Conservation (phyloP, 1,140 invertebrate species). For the Apis laboriosa region DNA sequence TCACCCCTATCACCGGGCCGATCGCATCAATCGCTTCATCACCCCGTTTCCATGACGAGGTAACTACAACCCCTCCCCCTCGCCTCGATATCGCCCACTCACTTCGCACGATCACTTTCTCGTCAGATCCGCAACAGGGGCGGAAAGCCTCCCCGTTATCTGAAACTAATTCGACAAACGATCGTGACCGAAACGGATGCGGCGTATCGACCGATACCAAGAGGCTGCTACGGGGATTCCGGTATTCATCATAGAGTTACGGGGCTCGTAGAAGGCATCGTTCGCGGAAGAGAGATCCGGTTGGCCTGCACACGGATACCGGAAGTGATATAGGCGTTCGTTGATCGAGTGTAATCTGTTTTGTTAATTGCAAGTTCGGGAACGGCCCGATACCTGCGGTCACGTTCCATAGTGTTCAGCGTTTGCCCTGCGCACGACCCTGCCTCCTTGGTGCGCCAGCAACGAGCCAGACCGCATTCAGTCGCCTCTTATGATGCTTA, state of each 20-base stretch:
- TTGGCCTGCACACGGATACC: conserved; percentile 32
- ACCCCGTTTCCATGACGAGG: not conserved
- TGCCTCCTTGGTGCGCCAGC: conserved; percentile 10
- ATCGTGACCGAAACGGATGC: conserved; percentile 17
- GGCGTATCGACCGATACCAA: conserved; percentile 20
- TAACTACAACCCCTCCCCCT: not conserved
- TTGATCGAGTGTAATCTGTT: conserved; percentile 78
- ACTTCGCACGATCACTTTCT: not conserved
- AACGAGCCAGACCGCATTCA: conserved; percentile 53
- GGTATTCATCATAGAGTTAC: conserved; percentile 17
- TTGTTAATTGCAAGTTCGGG: conserved; percentile 78
- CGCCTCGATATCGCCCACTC: not conserved
- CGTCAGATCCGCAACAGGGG: not conserved
- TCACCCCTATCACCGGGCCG: no score
- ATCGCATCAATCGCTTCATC: not conserved
- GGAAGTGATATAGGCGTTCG: conserved; percentile 63
- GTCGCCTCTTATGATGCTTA: conserved; percentile 38
- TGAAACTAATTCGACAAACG: conserved; percentile 11
- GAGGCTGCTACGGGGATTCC: not conserved
- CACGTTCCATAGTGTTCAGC: conserved; percentile 69
- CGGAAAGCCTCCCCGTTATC: not conserved
- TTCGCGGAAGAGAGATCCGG: conserved; percentile 9
- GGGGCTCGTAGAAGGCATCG: not conserved
- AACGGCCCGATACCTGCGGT: conserved; percentile 74
- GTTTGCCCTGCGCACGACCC: not conserved